Evolutionary conservation across 2,113 vertebrate genomes (phyloP), one percentile per base, ranked within the genome.

Genomic region (Cyrtonyx montezumae): DNA sequence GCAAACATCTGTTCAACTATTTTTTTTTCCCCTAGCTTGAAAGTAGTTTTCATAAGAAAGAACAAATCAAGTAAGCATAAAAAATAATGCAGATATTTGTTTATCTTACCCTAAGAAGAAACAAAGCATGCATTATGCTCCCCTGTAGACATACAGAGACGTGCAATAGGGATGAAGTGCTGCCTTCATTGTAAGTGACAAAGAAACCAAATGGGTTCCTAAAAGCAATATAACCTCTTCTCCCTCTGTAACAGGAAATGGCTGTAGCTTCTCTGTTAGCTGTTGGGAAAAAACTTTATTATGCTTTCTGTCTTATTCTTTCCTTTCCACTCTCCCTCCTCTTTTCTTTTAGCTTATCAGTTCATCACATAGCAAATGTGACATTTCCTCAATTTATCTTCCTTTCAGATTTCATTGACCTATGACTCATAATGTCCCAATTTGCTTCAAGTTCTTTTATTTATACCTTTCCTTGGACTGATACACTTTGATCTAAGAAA

Each of bases 401-500:
- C 42, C 48, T 96, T 93, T 93, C 58, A 92, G 77, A 87, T 91
- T 95, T 95, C 85, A 93, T 96, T 97, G 96, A 97, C 96, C 97
- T 97, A 75, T 97, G 96, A 97, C 96, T 96, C 56, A 28, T 96
- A 96, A 97, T 97, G 75, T 95, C 80, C 94, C 93, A 93, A 90
- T 96, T 97, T 97, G 55, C 63, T 92, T 95, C 93, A 95, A 96
- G 78, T 95, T 82, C 90, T 94, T 96, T 96, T 97, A 97, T 97
- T 97, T 97, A 96, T 97, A 84, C 84, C 87, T n/a, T 96, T 95
- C 68, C 81, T 59, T 84, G 77, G 73, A 79, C 93, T 92, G 88
- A 96, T 96, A 95, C 62, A 91, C 97, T 98, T 92, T 95, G 95
- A 97, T 97, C 94, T 95, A 91, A 95, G 94, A 65, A 97, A 94